A percentile compares a stretch with the other conserved stretches of the same genome.
Evolutionary conservation across 1,140 invertebrate genomes (phyloP).

Genomic region (Choristoneura fumiferana): DNA sequence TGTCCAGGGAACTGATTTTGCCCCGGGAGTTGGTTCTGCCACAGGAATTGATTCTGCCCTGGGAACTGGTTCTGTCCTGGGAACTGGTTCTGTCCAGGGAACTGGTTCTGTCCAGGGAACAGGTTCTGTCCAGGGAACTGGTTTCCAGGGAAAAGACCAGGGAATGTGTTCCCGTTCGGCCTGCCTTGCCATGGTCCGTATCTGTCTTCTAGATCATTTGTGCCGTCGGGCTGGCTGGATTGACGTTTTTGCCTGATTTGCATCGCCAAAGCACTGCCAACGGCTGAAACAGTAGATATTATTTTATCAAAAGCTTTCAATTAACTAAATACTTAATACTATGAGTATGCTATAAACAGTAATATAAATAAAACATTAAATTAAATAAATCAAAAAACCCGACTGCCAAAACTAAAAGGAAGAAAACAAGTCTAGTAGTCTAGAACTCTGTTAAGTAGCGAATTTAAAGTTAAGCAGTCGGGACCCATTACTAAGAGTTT

Average conservation of each 20-base stretch:
- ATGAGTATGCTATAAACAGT: too few relatives aligned
- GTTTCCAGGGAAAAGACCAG: not conserved
- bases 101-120: not conserved
- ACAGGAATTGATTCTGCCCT: slow-evolving; percentile 1
- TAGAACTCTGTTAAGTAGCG: too few relatives aligned
- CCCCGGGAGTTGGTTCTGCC: not conserved
- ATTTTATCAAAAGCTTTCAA: too few relatives aligned
- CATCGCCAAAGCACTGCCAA: not conserved
- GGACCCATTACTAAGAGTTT: too few relatives aligned
- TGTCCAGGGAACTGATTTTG: slow-evolving; percentile 11
- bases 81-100: slow-evolving; percentile 18
- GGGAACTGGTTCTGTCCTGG: slow-evolving; percentile 21
- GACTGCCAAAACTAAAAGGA: too few relatives aligned
- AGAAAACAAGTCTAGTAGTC: too few relatives aligned
- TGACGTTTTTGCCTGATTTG: slow-evolving; percentile 4
- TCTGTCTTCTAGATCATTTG: slow-evolving; percentile 42
- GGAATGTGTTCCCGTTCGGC: not conserved
- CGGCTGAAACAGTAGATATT: not conserved
- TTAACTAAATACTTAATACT: too few relatives aligned
- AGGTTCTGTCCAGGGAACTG: not conserved
- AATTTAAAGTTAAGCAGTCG: too few relatives aligned
- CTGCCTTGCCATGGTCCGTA: slow-evolving; percentile 26
- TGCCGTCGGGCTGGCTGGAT: not conserved
- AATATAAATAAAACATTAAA: too few relatives aligned
- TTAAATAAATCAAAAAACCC: too few relatives aligned